Evolutionary conservation across 92 coral and sea anemone genomes (phyloP).

Genomic region (Porites evermanni): DNA sequence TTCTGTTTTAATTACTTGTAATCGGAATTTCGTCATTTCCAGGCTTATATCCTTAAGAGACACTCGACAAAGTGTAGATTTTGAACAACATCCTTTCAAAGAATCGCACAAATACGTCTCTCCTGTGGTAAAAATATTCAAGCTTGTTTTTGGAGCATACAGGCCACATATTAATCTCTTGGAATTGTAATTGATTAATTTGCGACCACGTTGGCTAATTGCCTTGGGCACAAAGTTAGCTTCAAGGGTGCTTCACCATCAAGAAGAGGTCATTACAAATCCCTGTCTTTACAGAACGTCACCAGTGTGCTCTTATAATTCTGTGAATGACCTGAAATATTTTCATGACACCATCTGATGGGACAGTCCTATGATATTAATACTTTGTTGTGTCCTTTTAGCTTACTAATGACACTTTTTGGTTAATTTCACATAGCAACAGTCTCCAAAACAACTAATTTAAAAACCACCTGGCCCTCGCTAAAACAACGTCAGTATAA

Average conservation of each 20-base stretch:
- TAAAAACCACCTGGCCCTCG: not conserved
- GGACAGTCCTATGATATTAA: slow-evolving; percentile 16
- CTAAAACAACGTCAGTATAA: not conserved
- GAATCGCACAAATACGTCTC: slow-evolving; percentile 2
- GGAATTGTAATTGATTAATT: not conserved
- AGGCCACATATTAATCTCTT: not conserved
- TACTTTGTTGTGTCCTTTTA: not conserved
- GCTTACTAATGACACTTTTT: not conserved
- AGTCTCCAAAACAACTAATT: slow-evolving; percentile 41
- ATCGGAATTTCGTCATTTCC: not conserved
- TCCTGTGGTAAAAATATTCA: not conserved
- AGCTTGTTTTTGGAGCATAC: not conserved
- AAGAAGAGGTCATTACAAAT: too few species aligned
- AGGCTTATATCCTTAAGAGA: not conserved
- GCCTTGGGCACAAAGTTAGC: not conserved
- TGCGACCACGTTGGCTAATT: not conserved
- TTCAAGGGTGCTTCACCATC: not conserved
- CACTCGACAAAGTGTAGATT: not conserved
- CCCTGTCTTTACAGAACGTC: too few species aligned
- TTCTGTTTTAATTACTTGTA: too few species aligned
- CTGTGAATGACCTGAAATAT: not conserved
- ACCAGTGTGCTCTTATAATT: not conserved
- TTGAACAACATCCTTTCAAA: slow-evolving; percentile 1
- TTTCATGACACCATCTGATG: not conserved
- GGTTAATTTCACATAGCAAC: slow-evolving; percentile 24